These are phyloP conservation scores for Eolophus roseicapilla DNA, from an alignment of 2,113 vertebrate species.

Conservation along the genomic window DNA sequence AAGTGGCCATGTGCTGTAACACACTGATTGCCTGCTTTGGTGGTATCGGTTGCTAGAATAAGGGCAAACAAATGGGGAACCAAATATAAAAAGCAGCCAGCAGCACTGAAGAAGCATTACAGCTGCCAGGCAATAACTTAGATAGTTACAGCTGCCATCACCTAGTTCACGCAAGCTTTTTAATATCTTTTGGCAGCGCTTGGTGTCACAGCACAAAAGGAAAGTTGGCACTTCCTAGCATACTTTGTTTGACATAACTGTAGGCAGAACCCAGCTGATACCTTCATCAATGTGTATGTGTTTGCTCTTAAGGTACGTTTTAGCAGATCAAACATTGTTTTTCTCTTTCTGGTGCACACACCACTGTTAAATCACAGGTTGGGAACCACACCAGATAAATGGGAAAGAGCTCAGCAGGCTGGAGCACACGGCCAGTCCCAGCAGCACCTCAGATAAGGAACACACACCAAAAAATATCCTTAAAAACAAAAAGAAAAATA, in stretches of 20 bases:
- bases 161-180: slow-evolving; percentile 85
- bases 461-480: background rate
- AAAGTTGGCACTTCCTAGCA: slow-evolving; percentile 81
- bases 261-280: slow-evolving; percentile 85
- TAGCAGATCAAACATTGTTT: slow-evolving; percentile 64
- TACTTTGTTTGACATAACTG: slow-evolving; percentile 87
- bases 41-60: slow-evolving; percentile 76
- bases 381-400: slow-evolving; percentile 63
- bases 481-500: slow-evolving; percentile 36
- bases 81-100: slow-evolving; percentile 76
- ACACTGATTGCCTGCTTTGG: slow-evolving; percentile 69
- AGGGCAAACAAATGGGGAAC: slow-evolving; percentile 78
- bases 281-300: slow-evolving; percentile 75
- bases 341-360: slow-evolving; percentile 14
- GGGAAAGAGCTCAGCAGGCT: slow-evolving; percentile 28
- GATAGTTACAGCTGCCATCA: slow-evolving; percentile 85
- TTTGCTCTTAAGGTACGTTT: slow-evolving; percentile 77
- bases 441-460: slow-evolving; percentile 65
- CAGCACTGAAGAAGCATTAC: slow-evolving; percentile 77
- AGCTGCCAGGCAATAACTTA: slow-evolving; percentile 86
- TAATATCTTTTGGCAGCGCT: slow-evolving; percentile 85
- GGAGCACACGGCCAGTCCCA: slow-evolving; percentile 52
- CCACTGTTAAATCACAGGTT: slow-evolving; percentile 65
- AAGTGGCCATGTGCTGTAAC: slow-evolving; percentile 67
- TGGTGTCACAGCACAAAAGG: slow-evolving; percentile 83